Conservation (phyloP, 2,888 invertebrate genomes). For the Amblyteles armatorius region DNA sequence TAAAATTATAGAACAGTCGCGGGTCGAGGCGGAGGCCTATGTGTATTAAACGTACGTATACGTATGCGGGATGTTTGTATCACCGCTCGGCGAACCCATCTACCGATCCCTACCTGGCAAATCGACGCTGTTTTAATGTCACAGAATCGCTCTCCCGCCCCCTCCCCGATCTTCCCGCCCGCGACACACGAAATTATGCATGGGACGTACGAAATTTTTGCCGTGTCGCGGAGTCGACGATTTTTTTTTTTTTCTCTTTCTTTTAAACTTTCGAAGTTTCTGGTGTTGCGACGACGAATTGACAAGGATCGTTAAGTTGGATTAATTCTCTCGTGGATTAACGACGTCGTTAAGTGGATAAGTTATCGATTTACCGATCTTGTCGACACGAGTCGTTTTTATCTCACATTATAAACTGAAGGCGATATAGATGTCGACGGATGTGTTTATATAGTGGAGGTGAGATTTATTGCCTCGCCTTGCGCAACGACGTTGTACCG, state of each 20-base stretch:
- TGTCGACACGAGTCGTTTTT: constrained; percentile 62
- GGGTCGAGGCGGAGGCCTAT: not conserved
- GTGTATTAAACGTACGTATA: constrained; percentile 15
- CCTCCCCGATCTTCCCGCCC: not conserved
- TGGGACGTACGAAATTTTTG: constrained; percentile 40
- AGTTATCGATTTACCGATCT: constrained; percentile 67
- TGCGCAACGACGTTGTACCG: not conserved
- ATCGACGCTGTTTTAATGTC: constrained; percentile 28
- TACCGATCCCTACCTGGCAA: constrained; percentile 9
- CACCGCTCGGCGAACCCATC: constrained; percentile 34
- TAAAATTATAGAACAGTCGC: constrained; percentile 80
- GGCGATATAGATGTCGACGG: constrained; percentile 21
- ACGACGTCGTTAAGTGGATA: constrained; percentile 55
- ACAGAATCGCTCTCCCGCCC: not conserved
- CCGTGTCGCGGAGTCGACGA: constrained; percentile 14
- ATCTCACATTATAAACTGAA: constrained; percentile 37
- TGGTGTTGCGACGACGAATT: constrained; percentile 54
- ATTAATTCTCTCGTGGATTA: not conserved
- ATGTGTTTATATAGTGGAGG: constrained; percentile 10
- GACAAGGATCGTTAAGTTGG: constrained; percentile 54
- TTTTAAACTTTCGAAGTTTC: constrained; percentile 27
- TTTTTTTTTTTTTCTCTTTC: not conserved
- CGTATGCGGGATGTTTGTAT: constrained; percentile 36
- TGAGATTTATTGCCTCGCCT: not conserved
- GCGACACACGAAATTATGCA: constrained; percentile 38